phyloP scores from a whole-genome alignment of 2,113 vertebrate genomes.

The Perognathus longimembris region DNA sequence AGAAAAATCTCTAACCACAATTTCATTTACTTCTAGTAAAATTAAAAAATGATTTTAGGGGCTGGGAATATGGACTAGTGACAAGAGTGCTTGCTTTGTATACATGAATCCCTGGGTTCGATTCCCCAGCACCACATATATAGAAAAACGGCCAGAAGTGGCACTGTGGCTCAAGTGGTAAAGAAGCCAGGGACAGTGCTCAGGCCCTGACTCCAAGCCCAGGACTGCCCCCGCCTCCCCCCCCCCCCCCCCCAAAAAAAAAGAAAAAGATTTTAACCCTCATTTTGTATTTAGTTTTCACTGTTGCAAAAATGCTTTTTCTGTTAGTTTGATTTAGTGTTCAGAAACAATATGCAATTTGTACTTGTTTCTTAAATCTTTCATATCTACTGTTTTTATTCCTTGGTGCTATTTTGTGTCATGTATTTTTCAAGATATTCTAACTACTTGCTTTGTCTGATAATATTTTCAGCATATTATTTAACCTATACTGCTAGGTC shows the following conservation, averaged over 20 bases:
- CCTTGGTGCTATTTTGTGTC: not conserved
- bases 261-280: no score
- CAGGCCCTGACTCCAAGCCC: no score
- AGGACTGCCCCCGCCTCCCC: no score
- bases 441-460: not conserved
- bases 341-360: not conserved
- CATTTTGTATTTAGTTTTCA: not conserved
- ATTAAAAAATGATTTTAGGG: not conserved
- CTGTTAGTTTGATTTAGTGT: not conserved
- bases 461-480: not conserved
- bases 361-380: constrained; percentile 28
- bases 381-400: not conserved
- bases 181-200: no score
- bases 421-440: constrained; percentile 12
- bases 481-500: not conserved
- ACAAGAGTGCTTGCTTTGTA: no score
- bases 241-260: no score
- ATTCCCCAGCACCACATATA: no score
- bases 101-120: no score
- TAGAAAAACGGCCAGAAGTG: no score
- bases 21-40: not conserved
- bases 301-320: not conserved
- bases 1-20: not conserved
- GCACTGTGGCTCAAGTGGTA: no score
- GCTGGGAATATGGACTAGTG: no score